Base-by-base conservation (phyloP, 2,888 invertebrate species). In the Anarsia innoxiella region DNA sequence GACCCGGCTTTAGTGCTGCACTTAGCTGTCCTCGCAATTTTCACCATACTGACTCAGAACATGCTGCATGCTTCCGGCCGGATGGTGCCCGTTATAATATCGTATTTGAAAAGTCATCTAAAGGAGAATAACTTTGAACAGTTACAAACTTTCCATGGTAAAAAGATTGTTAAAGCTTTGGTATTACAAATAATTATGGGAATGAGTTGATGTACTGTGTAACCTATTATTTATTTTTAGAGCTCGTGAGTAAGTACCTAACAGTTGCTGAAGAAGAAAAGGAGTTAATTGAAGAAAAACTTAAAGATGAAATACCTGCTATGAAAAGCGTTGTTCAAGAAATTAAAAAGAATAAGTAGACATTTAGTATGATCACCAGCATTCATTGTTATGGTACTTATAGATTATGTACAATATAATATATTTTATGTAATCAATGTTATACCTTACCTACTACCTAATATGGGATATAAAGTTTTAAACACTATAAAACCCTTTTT, bases 41-140 rank as follows among this genome's bases (percentile, higher is more conserved):
- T 95, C 62, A 93, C 93, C 34, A 88, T 90, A 6, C 86, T 90
- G 2, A 94, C 93, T 1, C 93, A 94, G 53, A 89, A 87, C 51
- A 93, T 96, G 85, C 64, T 98, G 14, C 95, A 97, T 72, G 96
- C 96, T 9, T 97, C 97, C 14, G 99, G 99, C 0, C 91, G 95
- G 66, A 96, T 96, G 78, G 95, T 99, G 8, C 91, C 95, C 0
- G 86, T 90, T 11, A 88, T 98, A 48, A 85, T 97, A 30, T 64
- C 86, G 1, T 93, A 89, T 66, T 86, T 98, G 35, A 90, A 91
- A 47, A 82, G 87, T 12, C 89, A 90, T 51, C 70, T 97, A 33
- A 88, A 88, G 42, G 82, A 86, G 13, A 90, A 92, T 3, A 88
- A 92, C 39, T 87, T 88, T 60, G 66, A 85, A 1, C 75, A 88